Conservation (phyloP, 2,113 vertebrate species). For the Dipodomys merriami region DNA sequence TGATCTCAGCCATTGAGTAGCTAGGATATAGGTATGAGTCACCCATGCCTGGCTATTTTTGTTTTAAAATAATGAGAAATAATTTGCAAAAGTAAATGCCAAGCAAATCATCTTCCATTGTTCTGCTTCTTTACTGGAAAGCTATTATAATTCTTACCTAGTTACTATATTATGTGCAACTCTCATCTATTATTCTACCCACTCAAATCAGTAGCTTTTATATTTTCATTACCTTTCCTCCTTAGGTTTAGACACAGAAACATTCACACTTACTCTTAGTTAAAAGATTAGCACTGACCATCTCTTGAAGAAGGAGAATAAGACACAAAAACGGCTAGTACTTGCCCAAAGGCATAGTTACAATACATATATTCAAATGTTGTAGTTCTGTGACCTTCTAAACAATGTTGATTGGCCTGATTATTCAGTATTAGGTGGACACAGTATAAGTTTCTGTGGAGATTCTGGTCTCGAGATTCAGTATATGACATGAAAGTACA, state of each 20-base stretch:
- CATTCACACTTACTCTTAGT: slow-evolving; percentile 15
- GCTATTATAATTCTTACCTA: neutral
- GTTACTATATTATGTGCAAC: neutral
- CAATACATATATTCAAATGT: slow-evolving; percentile 1
- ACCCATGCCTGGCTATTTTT: neutral
- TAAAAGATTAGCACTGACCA: slow-evolving; percentile 30
- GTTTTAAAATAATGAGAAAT: slow-evolving; percentile 35
- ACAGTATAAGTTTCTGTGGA: neutral
- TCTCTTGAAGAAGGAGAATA: neutral
- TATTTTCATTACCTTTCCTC: neutral
- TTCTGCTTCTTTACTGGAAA: slow-evolving; percentile 1
- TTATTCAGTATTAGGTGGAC: neutral
- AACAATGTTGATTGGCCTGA: neutral
- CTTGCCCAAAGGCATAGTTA: slow-evolving; percentile 14
- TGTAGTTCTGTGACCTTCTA: neutral
- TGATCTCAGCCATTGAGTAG: too few relatives aligned
- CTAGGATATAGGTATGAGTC: too few relatives aligned
- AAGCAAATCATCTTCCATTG: neutral
- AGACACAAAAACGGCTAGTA: neutral
- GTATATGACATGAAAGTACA: neutral
- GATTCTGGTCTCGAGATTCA: slow-evolving; percentile 25
- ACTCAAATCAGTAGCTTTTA: neutral
- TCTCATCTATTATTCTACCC: slow-evolving; percentile 14
- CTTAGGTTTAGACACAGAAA: neutral
- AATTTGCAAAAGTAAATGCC: slow-evolving; percentile 11